These are phyloP conservation scores for Meganola albula DNA, from an alignment of 2,888 invertebrate genomes.

Conservation along the genomic window DNA sequence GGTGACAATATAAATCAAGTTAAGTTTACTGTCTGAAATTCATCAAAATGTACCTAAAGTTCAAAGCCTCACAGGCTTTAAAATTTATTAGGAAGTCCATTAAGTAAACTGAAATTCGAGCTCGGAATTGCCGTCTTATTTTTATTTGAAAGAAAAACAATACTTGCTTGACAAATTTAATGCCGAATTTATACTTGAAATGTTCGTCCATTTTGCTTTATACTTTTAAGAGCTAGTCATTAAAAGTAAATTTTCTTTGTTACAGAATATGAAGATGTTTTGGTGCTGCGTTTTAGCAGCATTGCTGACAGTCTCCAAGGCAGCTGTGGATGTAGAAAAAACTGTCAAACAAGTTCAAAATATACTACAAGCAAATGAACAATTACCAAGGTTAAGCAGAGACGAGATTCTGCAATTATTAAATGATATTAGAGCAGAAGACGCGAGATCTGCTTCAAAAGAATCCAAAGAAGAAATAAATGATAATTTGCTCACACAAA, in stretches of 20 bases:
- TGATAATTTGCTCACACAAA: conserved; percentile 33
- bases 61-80: too few relatives aligned
- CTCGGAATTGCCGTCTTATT: conserved; percentile 3
- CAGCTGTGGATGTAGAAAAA: conserved; percentile 72
- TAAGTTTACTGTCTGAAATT: too few relatives aligned
- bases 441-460: conserved; percentile 48
- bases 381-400: conserved; percentile 80
- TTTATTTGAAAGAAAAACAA: conserved; percentile 7
- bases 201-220: neutral
- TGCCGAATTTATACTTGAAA: neutral
- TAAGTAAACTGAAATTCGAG: conserved; percentile 3
- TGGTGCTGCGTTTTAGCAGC: conserved; percentile 49
- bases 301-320: conserved; percentile 31
- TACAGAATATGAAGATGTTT: conserved; percentile 62
- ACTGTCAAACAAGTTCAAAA: conserved; percentile 83
- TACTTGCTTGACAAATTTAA: conserved; percentile 10
- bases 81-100: too few relatives aligned
- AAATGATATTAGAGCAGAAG: conserved; percentile 80
- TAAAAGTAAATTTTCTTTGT: too few relatives aligned
- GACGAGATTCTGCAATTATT: conserved; percentile 82
- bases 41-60: too few relatives aligned
- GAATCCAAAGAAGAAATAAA: conserved; percentile 35
- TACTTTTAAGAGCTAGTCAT: too few relatives aligned
- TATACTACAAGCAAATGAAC: conserved; percentile 78
- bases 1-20: too few relatives aligned